These are phyloP conservation scores for Drosophila nasuta DNA, from an alignment of 1,140 invertebrate species.

Conservation along the genomic window DNA sequence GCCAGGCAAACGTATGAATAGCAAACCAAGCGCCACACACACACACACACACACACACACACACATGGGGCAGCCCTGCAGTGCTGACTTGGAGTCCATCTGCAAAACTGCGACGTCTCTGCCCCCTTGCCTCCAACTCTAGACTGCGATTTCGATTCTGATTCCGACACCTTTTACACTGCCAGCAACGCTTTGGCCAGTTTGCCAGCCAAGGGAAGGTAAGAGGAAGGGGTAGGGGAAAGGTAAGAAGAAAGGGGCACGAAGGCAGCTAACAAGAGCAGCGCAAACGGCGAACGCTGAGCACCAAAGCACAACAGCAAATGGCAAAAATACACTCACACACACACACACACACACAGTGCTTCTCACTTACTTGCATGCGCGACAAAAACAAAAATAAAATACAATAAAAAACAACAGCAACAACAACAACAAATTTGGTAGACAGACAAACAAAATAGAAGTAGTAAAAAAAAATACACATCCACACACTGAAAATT, in stretches of 20 bases:
- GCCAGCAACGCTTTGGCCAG: conserved; percentile 15
- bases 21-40: too few relatives aligned
- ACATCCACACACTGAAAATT: conserved; percentile 7
- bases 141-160: conserved; percentile 23
- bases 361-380: not conserved
- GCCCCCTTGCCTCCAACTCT: not conserved
- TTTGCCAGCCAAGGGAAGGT: not conserved
- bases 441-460: conserved; percentile 49
- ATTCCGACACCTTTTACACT: conserved; percentile 4
- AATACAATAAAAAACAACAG: conserved; percentile 30
- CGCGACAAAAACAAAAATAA: conserved; percentile 25
- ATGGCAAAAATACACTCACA: conserved; percentile 30
- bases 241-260: not conserved
- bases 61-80: conserved; percentile 5
- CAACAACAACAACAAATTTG: conserved; percentile 14
- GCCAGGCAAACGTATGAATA: too few relatives aligned
- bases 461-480: conserved; percentile 18
- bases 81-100: conserved; percentile 19
- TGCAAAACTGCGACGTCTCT: not conserved
- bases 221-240: not conserved
- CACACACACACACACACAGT: conserved; percentile 4
- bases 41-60: too few relatives aligned
- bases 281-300: conserved; percentile 20
- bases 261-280: conserved; percentile 55
- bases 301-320: conserved; percentile 41